Evolutionary conservation across 35 echinoderm and acorn worm species (phyloP).

Genomic region (Hemicentrotus pulcherrimus): DNA sequence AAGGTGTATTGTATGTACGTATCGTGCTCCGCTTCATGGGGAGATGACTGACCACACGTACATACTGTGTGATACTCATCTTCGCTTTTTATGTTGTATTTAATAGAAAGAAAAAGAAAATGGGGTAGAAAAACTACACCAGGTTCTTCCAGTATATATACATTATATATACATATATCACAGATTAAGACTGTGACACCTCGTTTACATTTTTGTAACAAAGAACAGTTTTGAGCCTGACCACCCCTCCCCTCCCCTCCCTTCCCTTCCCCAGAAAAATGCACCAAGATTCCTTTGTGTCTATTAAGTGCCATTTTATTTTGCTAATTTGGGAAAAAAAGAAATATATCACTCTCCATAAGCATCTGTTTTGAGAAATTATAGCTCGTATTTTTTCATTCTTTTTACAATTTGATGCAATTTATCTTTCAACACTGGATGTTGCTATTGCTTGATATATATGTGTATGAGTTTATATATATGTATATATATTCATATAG

Average conservation of each 20-base stretch:
- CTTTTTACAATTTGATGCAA: conserved; percentile 55
- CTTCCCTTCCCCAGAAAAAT: not conserved
- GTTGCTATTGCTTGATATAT: not conserved
- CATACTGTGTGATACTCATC: not conserved
- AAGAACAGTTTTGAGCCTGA: not conserved
- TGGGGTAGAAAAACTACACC: not conserved
- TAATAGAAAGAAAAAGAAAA: not conserved
- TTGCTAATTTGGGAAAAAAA: conserved; percentile 38
- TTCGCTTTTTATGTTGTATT: not conserved
- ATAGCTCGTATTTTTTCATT: conserved; percentile 49
- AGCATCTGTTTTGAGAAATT: conserved; percentile 28
- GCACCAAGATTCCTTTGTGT: not conserved
- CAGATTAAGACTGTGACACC: not conserved
- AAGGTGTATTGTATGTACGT: not conserved
- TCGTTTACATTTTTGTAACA: not conserved
- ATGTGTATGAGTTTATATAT: conserved; percentile 15
- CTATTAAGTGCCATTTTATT: conserved; percentile 53
- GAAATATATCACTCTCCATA: conserved; percentile 10
- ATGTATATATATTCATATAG: conserved; percentile 15
- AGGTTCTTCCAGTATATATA: not conserved
- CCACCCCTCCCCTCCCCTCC: not conserved
- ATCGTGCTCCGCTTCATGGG: not conserved
- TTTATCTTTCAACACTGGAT: conserved; percentile 54
- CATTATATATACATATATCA: not conserved
- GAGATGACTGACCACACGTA: not conserved